Base-by-base conservation (phyloP, 1,140 invertebrate species). In the Oryctes rhinoceros region DNA sequence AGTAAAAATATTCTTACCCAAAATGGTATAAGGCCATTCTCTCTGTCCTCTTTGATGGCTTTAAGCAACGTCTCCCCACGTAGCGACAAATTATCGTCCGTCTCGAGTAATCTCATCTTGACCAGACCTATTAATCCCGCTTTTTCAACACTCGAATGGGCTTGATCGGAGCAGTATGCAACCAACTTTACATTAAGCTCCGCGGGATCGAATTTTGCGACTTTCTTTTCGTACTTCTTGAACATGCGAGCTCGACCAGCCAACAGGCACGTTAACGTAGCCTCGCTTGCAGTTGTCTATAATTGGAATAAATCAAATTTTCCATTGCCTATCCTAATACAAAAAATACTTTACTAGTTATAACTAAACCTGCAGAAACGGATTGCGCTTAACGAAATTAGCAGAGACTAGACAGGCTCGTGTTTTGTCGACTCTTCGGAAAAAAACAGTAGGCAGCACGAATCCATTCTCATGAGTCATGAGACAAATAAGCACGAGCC, bases 61-160 rank as follows among this genome's bases (percentile, higher is more conserved):
- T 96, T 93, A 24, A 91, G 88, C 20, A 99, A 89, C 76, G 92
- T 92, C 30, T 94, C 92, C 3, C 96, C 97, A 47, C 96, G 90
- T 90, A 99, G 93, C 81, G 94, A 93, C 59, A 98, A 90, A 76
- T 96, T 90, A 59, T 93, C 92, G 86, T 96, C 94, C 13, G 94
- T 93, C 87, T 98, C 96, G 80, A 99, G 93, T 86, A 97, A 98
- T 47, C 96, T 91, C 94, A 99, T 95, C 83, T 95, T 93, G 1
- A 99, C 97, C 78, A 99, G 88, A 78, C 96, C 96, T 79, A 96
- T 96, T 11, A 94, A 80, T 9, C 96, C 96, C 7, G 97, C 96
- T 86, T 98, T 99, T 89, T 99, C 96, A 1, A 98, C 94, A 85
- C 95, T 97, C 0, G 96, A 97, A 88, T 98, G 97, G 3, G 96